Conservation (phyloP, 2,113 vertebrate genomes). For the Aviceda subcristata region DNA sequence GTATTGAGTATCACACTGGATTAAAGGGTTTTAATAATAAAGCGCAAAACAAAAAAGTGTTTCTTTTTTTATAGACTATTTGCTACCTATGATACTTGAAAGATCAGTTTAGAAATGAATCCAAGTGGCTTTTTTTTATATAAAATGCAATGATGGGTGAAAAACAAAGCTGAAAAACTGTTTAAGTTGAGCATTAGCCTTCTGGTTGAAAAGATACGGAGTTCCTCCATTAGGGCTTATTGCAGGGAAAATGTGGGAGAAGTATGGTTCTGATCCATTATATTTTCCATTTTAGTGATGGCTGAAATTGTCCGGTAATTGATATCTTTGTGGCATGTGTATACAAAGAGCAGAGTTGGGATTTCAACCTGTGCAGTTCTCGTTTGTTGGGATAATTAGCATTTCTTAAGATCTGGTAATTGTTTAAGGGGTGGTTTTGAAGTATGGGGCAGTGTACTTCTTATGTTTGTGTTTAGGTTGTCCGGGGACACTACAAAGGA, state of each 20-base stretch:
- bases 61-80: not conserved
- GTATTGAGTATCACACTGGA: rapidly evolving
- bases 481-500: constrained; percentile 92
- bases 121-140: not conserved
- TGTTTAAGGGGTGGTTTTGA: not conserved
- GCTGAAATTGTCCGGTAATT: not conserved
- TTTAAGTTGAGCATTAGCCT: not conserved
- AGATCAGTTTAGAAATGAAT: not conserved
- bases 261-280: rapidly evolving
- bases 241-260: no score
- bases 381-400: not conserved
- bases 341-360: not conserved
- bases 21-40: not conserved
- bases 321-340: rapidly evolving
- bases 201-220: not conserved
- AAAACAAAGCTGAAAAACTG: not conserved
- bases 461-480: constrained; percentile 73
- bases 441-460: not conserved
- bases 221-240: not conserved
- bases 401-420: not conserved
- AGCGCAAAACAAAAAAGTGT: not conserved
- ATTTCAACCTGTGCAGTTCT: not conserved
- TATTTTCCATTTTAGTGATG: rapidly evolving
- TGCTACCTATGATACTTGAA: not conserved
- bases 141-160: not conserved